These are phyloP conservation scores for Chrysolina oricalcia DNA, from an alignment of 2,888 invertebrate species.

Conservation along the genomic window DNA sequence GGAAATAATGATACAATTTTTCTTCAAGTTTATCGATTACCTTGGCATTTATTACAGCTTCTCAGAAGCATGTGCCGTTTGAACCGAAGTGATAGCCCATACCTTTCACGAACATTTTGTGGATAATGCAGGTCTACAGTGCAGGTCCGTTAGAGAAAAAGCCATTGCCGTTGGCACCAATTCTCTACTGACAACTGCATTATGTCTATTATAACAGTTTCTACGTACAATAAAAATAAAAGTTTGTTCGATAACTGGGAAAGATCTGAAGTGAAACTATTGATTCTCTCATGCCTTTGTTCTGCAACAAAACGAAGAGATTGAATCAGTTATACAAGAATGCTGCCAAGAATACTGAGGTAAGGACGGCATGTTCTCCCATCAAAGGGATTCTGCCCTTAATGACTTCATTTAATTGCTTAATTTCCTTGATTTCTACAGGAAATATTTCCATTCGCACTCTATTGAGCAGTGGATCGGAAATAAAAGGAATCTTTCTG, in stretches of 20 bases:
- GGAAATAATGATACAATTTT: constrained; percentile 20
- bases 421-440: constrained; percentile 22
- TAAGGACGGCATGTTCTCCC: constrained; percentile 9
- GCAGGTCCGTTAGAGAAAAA: constrained; percentile 8
- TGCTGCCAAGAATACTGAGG: constrained; percentile 21
- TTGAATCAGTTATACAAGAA: constrained; percentile 25
- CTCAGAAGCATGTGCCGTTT: constrained; percentile 14
- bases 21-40: constrained; percentile 17
- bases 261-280: constrained; percentile 22
- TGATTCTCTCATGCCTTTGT: constrained; percentile 14
- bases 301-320: constrained; percentile 3
- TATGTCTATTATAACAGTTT: constrained; percentile 19
- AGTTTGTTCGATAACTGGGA: constrained; percentile 18
- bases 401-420: constrained; percentile 24
- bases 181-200: constrained; percentile 19
- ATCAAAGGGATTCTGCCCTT: constrained; percentile 18
- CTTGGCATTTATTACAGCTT: constrained; percentile 18
- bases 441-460: constrained; percentile 19
- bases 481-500: constrained; percentile 6
- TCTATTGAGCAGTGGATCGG: not conserved
- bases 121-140: constrained; percentile 18
- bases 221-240: constrained; percentile 18
- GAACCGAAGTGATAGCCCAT: constrained; percentile 21
- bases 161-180: constrained; percentile 16
- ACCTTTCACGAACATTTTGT: constrained; percentile 18